phyloP scores from a whole-genome alignment of 2,888 invertebrate species.

The Celastrina argiolus region DNA sequence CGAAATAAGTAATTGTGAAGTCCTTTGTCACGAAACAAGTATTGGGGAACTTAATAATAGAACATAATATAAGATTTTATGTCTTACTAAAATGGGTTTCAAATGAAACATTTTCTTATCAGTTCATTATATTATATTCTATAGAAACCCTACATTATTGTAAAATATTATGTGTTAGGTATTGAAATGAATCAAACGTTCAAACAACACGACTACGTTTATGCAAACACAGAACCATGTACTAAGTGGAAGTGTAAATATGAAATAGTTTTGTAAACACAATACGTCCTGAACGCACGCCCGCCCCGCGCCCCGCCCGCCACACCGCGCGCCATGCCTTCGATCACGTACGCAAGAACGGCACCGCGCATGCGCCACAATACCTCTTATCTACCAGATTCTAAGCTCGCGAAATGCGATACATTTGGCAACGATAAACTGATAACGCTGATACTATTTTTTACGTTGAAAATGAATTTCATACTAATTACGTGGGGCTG shows the following conservation, averaged over 20 bases:
- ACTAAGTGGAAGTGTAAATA: constrained; percentile 5
- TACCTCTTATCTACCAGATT: constrained; percentile 47
- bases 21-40: too few species aligned
- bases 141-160: too few species aligned
- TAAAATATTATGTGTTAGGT: too few species aligned
- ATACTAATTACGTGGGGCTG: not conserved
- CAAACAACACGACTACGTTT: not conserved
- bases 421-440: constrained; percentile 30
- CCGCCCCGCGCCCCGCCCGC: constrained; percentile 43
- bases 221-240: not conserved
- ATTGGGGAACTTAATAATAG: too few species aligned
- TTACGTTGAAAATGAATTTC: too few species aligned
- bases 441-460: constrained; percentile 31
- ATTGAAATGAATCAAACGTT: not conserved
- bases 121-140: too few species aligned
- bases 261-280: constrained; percentile 28
- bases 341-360: constrained; percentile 68
- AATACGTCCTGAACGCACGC: constrained; percentile 24
- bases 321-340: constrained; percentile 51
- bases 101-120: too few species aligned
- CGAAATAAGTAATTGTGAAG: too few species aligned
- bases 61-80: too few species aligned
- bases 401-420: constrained; percentile 43
- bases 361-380: constrained; percentile 57
- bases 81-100: too few species aligned